Evolutionary conservation across 2,797 vertebrate genomes (phyloP).

Genomic region (Catharus ustulatus): DNA sequence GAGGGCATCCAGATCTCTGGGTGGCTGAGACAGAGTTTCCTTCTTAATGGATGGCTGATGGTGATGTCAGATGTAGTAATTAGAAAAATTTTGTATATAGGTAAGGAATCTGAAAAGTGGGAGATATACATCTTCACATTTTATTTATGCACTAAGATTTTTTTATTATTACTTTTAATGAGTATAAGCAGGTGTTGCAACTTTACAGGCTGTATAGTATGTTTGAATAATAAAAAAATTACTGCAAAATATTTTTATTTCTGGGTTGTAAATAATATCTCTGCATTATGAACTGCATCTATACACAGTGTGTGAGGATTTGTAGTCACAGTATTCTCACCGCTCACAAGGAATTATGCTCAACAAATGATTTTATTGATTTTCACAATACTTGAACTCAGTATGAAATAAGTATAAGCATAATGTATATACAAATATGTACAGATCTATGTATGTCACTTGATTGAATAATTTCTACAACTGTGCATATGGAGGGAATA

Average conservation of each 20-base stretch:
- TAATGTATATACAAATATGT: background rate
- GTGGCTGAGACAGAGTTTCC: background rate
- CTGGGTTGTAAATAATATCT: background rate
- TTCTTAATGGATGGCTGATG: background rate
- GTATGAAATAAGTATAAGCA: background rate
- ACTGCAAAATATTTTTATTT: background rate
- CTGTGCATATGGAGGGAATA: background rate
- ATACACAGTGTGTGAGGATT: background rate
- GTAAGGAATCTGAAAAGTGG: background rate
- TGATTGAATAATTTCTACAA: background rate
- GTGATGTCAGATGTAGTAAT: background rate
- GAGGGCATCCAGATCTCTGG: background rate
- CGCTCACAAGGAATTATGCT: background rate
- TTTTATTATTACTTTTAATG: background rate
- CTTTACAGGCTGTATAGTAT: background rate
- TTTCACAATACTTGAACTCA: background rate
- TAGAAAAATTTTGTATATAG: background rate
- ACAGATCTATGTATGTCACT: background rate
- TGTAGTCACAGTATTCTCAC: background rate
- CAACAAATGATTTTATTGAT: background rate
- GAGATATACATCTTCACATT: background rate
- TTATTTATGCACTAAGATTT: background rate
- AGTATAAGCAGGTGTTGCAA: background rate
- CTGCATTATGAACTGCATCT: background rate
- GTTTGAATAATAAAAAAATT: background rate